A percentile compares a stretch with the other conserved stretches of the same genome.
Evolutionary conservation across 30 jellyfish, hydroid and myxozoan species (phyloP).

Genomic region (Turritopsis rubra): DNA sequence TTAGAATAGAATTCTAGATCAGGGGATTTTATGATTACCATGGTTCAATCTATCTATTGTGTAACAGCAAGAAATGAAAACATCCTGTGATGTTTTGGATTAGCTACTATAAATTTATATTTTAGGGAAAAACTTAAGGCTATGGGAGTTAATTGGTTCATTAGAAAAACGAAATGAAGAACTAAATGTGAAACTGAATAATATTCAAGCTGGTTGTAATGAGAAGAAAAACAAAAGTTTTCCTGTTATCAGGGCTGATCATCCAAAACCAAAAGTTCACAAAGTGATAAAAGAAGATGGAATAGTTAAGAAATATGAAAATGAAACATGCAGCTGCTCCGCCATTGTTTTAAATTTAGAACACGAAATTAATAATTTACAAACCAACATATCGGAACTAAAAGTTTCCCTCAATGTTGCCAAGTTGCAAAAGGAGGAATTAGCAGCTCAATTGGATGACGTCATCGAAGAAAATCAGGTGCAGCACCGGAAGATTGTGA

Average conservation of each 20-base stretch:
- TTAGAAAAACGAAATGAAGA: slow-evolving; percentile 86
- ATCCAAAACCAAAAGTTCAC: background rate
- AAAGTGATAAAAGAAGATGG: background rate
- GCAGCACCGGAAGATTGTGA: slow-evolving; percentile 53
- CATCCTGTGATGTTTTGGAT: background rate
- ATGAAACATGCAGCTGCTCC: background rate
- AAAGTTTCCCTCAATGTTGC: slow-evolving; percentile 45
- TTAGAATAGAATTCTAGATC: too few species aligned
- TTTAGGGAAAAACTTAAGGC: slow-evolving; percentile 50
- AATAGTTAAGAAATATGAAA: background rate
- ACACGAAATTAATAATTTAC: slow-evolving; percentile 15
- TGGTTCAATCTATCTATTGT: too few species aligned
- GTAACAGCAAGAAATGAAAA: background rate
- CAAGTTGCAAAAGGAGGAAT: slow-evolving; percentile 60
- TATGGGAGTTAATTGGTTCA: slow-evolving; percentile 68
- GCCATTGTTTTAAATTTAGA: background rate
- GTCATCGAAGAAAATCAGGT: slow-evolving; percentile 69
- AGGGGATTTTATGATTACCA: too few species aligned
- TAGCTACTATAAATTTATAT: too few species aligned
- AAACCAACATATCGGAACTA: slow-evolving; percentile 41
- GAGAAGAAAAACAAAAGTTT: background rate
- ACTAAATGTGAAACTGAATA: slow-evolving; percentile 31
- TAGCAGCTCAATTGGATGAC: slow-evolving; percentile 76
- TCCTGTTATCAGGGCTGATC: background rate
- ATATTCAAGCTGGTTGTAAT: slow-evolving; percentile 30